phyloP scores from a whole-genome alignment of 2,888 invertebrate genomes.

The Drosophila kokeensis region DNA sequence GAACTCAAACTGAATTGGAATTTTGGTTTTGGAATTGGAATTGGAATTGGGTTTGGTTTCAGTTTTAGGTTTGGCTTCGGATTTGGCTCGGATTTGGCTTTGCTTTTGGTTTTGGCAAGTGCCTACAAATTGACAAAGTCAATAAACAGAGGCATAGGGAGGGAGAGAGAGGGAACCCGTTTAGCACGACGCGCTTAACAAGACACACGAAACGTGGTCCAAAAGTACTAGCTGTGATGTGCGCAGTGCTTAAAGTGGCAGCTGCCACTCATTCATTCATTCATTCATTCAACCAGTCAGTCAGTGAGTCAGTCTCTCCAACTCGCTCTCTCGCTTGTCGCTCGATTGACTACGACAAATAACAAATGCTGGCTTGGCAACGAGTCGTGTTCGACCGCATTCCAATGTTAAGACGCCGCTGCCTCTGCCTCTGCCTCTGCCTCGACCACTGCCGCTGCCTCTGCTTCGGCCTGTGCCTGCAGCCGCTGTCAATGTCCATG shows the following conservation, averaged over 20 bases:
- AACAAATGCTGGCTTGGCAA: constrained; percentile 64
- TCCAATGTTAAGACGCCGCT: constrained; percentile 78
- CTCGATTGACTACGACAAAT: constrained; percentile 18
- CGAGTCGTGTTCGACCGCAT: constrained; percentile 83
- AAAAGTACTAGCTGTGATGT: constrained; percentile 18
- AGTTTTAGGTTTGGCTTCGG: constrained; percentile 34
- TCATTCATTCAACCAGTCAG: constrained; percentile 32
- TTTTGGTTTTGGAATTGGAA: constrained; percentile 13
- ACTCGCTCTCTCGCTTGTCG: constrained; percentile 9
- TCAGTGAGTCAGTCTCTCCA: constrained; percentile 43
- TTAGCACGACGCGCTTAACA: constrained; percentile 37
- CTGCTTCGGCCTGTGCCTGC: constrained; percentile 38
- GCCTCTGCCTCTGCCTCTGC: constrained; percentile 29
- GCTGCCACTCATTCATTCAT: constrained; percentile 50
- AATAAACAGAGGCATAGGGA: constrained; percentile 23
- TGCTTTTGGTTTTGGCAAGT: constrained; percentile 57
- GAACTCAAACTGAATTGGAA: constrained; percentile 35
- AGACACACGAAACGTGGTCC: constrained; percentile 21
- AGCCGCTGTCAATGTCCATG: constrained; percentile 22
- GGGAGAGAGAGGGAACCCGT: constrained; percentile 25
- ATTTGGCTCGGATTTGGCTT: constrained; percentile 33
- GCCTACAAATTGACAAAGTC: constrained; percentile 66
- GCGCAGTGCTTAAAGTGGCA: constrained; percentile 37
- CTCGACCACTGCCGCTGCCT: constrained; percentile 34
- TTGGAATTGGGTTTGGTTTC: constrained; percentile 27